A percentile compares a stretch with the other conserved stretches of the same genome.
Conservation (phyloP, 2,113 vertebrate species). For the Calidris pygmaea region DNA sequence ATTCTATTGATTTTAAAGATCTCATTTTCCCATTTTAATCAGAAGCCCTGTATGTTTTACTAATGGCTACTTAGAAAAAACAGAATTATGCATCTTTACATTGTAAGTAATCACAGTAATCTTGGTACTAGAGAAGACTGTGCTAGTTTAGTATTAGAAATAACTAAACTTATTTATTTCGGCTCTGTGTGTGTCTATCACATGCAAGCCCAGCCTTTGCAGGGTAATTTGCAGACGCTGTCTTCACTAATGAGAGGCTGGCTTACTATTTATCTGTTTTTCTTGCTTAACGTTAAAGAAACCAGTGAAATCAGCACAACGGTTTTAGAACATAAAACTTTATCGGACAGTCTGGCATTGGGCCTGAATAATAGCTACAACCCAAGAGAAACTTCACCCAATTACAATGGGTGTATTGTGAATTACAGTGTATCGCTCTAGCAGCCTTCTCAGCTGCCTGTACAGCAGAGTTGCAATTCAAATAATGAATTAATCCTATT, state of each 20-base stretch:
- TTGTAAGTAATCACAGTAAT: not conserved
- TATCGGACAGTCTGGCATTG: not conserved
- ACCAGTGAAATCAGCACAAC: not conserved
- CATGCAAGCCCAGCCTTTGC: not conserved
- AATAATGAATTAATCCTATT: not conserved
- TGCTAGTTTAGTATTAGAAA: not conserved
- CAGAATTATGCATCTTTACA: rapidly evolving
- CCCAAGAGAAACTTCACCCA: not conserved
- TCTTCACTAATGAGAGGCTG: not conserved
- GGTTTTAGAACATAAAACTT: not conserved
- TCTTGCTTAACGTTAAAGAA: not conserved
- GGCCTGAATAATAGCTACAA: not conserved
- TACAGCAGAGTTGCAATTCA: not conserved
- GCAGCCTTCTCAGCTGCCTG: not conserved
- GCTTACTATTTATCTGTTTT: not conserved
- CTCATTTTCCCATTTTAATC: not conserved
- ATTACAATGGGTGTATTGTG: not conserved
- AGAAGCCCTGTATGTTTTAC: not conserved
- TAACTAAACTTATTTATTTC: not conserved
- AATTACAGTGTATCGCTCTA: not conserved
- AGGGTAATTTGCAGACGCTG: not conserved
- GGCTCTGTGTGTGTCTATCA: not conserved
- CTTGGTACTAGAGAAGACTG: not conserved
- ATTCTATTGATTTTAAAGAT: not conserved
- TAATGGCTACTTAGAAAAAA: not conserved